phyloP scores from a whole-genome alignment of 1,140 invertebrate genomes.

The Anastrepha obliqua region DNA sequence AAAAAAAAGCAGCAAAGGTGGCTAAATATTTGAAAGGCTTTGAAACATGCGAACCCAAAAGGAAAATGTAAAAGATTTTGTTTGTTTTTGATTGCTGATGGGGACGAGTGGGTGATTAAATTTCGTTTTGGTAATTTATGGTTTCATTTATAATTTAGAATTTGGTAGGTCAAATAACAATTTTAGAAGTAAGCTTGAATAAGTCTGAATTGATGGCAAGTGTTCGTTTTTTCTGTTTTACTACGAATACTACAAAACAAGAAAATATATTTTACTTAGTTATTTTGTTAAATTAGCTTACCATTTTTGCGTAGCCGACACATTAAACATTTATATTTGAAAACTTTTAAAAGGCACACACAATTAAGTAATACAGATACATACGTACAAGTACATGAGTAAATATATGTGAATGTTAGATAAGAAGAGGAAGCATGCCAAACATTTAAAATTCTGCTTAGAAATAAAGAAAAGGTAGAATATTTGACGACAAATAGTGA shows the following conservation, averaged over 20 bases:
- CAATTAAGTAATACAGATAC: not conserved
- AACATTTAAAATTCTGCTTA: not conserved
- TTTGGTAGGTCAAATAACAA: not conserved
- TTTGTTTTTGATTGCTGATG: not conserved
- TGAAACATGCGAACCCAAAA: constrained; percentile 11
- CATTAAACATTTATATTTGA: constrained; percentile 43
- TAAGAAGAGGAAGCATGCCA: constrained; percentile 11
- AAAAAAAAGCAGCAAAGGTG: not conserved
- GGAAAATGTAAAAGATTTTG: not conserved
- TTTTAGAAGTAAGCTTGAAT: not conserved
- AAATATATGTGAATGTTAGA: not conserved
- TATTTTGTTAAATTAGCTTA: constrained; percentile 45
- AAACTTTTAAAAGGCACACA: constrained; percentile 41
- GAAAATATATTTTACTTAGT: not conserved
- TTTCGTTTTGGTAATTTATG: not conserved
- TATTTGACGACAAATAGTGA: no score
- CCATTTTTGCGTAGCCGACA: constrained; percentile 33
- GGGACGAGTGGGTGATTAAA: not conserved
- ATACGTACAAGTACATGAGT: not conserved
- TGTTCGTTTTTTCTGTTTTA: not conserved
- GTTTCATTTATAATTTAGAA: not conserved
- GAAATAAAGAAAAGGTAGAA: no score
- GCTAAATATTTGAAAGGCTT: not conserved
- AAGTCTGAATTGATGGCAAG: not conserved
- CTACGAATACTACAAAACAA: not conserved